Base-by-base conservation (phyloP, 2,113 vertebrate genomes). In the Noctilio leporinus region DNA sequence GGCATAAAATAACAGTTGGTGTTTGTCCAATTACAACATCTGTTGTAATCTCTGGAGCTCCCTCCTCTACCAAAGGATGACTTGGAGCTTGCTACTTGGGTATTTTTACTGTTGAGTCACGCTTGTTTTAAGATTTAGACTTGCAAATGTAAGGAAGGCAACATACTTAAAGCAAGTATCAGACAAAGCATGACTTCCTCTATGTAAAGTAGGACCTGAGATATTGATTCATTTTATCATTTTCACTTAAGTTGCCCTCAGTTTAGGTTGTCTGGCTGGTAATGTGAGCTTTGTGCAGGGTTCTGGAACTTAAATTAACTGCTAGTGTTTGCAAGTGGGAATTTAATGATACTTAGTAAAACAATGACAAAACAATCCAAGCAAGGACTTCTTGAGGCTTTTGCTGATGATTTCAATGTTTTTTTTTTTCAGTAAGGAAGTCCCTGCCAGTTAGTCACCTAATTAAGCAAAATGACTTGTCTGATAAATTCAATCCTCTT, bases 401-500 rank as follows among this genome's bases (percentile, higher is more conserved):
- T 75, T 96, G 83, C n/a, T 95, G 35, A 96, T 92, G 49, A 89
- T 96, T 97, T 94, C 80, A 95, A 72, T 87, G 47, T 95, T 89
- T 96, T 96, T 62, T 30, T 69, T 75, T n/a, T 76, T 96, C 91
- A 97, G 84, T 89, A 77, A 33, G 86, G 95, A 96, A 89, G 72
- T 20, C 64, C 81, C 95, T 95, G 91, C 92, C 93, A 97, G 96
- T 97, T 98, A 98, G 72, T 70, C 84, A 97, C 90, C 90, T 98
- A 98, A 98, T 98, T 98, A 98, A 96, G 96, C 90, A 97, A 98
- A 98, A 97, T 98, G 47, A 98, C 98, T 98, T 98, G 49, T 98
- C 96, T 98, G 98, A 98, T 98, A 98, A 98, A 98, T 98, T 97
- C 98, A 98, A 97, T 98, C 98, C 96, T 98, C 97, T 97, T 99